A percentile compares a stretch with the other conserved stretches of the same genome.
Conservation (phyloP, 2,888 invertebrate genomes). For the Melitaea athalia region DNA sequence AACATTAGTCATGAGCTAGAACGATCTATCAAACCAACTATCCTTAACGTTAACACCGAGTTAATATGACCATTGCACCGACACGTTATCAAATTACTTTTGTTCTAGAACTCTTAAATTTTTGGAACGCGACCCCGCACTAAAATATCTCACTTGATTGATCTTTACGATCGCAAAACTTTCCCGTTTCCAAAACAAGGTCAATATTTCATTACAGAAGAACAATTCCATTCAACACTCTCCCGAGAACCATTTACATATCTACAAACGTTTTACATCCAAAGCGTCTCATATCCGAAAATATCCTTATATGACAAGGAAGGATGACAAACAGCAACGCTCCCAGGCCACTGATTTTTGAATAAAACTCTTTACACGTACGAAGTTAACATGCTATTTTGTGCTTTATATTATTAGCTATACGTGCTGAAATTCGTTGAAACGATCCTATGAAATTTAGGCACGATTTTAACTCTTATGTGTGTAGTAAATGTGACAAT, state of each 20-base stretch:
- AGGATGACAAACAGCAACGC: conserved; percentile 59
- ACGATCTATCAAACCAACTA: too few species aligned
- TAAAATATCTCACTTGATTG: not conserved
- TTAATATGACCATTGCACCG: too few species aligned
- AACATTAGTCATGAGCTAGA: too few species aligned
- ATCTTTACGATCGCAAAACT: not conserved
- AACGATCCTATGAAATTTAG: conserved; percentile 33
- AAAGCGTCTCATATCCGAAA: conserved; percentile 42
- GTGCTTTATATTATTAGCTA: conserved; percentile 13
- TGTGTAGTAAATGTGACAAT: conserved; percentile 35
- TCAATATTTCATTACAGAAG: not conserved
- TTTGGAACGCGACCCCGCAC: not conserved
- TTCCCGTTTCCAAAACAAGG: not conserved
- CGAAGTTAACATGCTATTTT: conserved; percentile 15
- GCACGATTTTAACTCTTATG: conserved; percentile 39
- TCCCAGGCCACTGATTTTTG: conserved; percentile 54
- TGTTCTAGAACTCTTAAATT: not conserved
- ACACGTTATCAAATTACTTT: too few species aligned
- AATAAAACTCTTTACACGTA: conserved; percentile 40
- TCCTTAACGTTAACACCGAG: too few species aligned
- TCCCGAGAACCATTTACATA: conserved; percentile 16
- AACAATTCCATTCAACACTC: conserved; percentile 1
- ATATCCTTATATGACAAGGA: conserved; percentile 57
- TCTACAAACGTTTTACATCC: conserved; percentile 29
- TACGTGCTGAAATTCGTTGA: conserved; percentile 21